A percentile compares a stretch with the other conserved stretches of the same genome.
These are phyloP conservation scores for Enteromius unitaeniatus DNA, from an alignment of 2,797 vertebrate genomes.

Conservation along the genomic window DNA sequence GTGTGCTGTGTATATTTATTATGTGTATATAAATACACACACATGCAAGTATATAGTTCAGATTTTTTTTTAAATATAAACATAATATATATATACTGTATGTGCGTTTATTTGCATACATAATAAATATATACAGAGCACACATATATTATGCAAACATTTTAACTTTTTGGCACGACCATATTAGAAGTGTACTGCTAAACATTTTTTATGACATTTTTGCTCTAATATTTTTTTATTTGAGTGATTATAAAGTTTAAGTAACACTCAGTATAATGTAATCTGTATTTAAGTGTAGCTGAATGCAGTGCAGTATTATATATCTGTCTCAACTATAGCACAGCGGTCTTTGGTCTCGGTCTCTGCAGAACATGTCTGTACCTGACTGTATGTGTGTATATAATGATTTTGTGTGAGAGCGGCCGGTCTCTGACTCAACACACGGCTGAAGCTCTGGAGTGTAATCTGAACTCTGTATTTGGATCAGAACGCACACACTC, in stretches of 20 bases:
- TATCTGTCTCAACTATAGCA: slow-evolving; percentile 2
- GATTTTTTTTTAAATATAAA: no score
- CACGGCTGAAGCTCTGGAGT: neutral
- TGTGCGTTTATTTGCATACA: no score
- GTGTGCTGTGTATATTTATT: no score
- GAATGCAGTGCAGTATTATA: neutral
- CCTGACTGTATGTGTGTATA: slow-evolving; percentile 21
- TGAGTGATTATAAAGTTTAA: neutral
- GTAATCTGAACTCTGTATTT: neutral
- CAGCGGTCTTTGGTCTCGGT: neutral
- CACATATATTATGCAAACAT: no score
- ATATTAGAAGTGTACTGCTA: neutral
- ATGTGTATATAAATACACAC: no score
- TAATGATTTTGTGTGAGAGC: slow-evolving; percentile 29
- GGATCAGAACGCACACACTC: slow-evolving; percentile 13
- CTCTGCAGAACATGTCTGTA: slow-evolving; percentile 30
- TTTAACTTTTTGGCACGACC: no score
- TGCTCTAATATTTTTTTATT: neutral
- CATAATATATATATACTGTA: no score
- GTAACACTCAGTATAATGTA: neutral
- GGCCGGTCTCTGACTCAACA: neutral
- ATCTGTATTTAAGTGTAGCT: neutral
- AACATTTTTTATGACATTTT: neutral
- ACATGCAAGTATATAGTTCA: no score
- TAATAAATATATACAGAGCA: no score